Conservation (phyloP, 1,140 invertebrate genomes). For the Colletes latitarsis region DNA sequence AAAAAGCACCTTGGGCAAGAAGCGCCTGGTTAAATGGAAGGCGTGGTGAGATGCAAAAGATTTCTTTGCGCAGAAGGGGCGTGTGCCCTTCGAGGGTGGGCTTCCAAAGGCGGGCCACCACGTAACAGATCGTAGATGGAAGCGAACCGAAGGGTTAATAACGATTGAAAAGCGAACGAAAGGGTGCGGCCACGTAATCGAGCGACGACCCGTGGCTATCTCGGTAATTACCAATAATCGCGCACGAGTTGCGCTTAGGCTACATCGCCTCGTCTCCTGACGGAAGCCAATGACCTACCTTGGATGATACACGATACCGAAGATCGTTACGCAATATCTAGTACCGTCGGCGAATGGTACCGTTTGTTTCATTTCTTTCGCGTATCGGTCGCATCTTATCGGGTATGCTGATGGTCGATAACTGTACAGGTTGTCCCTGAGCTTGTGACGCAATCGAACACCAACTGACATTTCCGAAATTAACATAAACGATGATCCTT, state of each 20-base stretch:
- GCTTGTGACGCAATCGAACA: background rate
- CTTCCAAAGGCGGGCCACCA: background rate
- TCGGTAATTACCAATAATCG: slow-evolving; percentile 35
- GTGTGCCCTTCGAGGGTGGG: slow-evolving; percentile 41
- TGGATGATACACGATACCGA: slow-evolving; percentile 12
- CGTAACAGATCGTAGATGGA: background rate
- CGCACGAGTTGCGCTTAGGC: background rate
- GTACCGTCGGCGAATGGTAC: background rate
- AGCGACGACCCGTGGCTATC: slow-evolving; percentile 13
- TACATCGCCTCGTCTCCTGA: too few relatives aligned
- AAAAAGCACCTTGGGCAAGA: slow-evolving; percentile 35
- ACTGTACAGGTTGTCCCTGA: background rate
- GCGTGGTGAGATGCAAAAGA: slow-evolving; percentile 44
- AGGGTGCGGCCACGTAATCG: background rate
- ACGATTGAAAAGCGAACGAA: slow-evolving; percentile 14
- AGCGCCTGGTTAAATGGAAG: slow-evolving; percentile 37
- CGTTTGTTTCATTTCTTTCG: background rate
- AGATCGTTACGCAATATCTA: background rate
- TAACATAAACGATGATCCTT: too few relatives aligned
- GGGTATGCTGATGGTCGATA: background rate
- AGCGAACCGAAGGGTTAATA: slow-evolving; percentile 17
- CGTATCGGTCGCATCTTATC: background rate
- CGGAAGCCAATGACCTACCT: slow-evolving; percentile 6
- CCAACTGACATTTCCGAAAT: background rate
- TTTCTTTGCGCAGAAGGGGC: slow-evolving; percentile 36